phyloP scores from a whole-genome alignment of 2,797 vertebrate genomes.

The Odontamblyopus lacepedii region DNA sequence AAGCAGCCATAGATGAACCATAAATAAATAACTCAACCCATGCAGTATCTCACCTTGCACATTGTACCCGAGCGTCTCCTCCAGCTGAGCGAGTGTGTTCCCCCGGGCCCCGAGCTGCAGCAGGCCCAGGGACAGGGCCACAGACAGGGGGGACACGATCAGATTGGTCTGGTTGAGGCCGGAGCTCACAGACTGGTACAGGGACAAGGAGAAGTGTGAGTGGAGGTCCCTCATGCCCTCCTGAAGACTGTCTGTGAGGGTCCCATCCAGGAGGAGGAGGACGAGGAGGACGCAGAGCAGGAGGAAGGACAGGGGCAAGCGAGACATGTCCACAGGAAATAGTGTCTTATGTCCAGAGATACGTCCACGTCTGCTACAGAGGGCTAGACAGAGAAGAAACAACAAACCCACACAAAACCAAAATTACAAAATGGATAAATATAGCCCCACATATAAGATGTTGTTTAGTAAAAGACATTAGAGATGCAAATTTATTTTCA shows the following conservation, averaged over 20 bases:
- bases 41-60: constrained; percentile 71
- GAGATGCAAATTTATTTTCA: no score
- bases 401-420: not conserved
- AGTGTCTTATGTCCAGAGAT: not conserved
- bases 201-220: constrained; percentile 78
- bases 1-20: no score
- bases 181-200: constrained; percentile 74
- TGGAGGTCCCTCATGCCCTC: constrained; percentile 79
- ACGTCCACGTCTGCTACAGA: constrained; percentile 20
- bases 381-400: not conserved
- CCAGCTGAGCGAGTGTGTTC: constrained; percentile 83
- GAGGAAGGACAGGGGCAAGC: constrained; percentile 60
- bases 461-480: no score
- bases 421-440: not conserved
- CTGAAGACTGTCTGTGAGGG: constrained; percentile 63
- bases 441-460: no score
- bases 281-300: constrained; percentile 45
- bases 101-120: constrained; percentile 87
- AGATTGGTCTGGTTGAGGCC: constrained; percentile 81
- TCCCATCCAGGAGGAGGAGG: constrained; percentile 62
- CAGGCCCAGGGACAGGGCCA: constrained; percentile 83
- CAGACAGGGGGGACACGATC: constrained; percentile 82
- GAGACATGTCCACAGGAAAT: constrained; percentile 67
- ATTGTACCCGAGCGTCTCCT: constrained; percentile 81
- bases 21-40: no score